A percentile compares a stretch with the other conserved stretches of the same genome.
Conservation (phyloP, 1,140 invertebrate species). For the Drosophila fuyamai region DNA sequence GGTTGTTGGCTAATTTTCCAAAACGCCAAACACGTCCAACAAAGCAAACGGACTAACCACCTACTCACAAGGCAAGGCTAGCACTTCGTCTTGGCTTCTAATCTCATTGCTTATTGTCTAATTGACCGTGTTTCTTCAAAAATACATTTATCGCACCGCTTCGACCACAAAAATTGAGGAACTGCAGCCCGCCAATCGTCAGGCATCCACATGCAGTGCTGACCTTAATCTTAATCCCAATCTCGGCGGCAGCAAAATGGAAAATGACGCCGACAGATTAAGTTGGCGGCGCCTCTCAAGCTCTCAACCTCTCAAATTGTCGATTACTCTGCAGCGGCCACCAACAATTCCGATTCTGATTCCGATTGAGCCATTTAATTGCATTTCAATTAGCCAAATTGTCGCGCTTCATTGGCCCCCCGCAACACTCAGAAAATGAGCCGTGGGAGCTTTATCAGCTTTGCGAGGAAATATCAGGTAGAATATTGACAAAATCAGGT, state of each 20-base stretch:
- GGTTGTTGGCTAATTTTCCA: constrained; percentile 66
- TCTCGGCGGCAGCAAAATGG: constrained; percentile 22
- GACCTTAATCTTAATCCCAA: constrained; percentile 68
- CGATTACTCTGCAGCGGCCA: constrained; percentile 1
- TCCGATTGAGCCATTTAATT: constrained; percentile 65
- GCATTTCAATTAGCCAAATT: constrained; percentile 71
- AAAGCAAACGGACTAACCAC: constrained; percentile 43
- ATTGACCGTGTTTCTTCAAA: constrained; percentile 58
- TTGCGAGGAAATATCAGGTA: background rate
- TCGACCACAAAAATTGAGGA: constrained; percentile 69
- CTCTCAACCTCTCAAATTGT: constrained; percentile 2
- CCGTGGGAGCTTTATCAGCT: constrained; percentile 40
- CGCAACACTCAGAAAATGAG: constrained; percentile 6
- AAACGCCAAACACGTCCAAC: constrained; percentile 49
- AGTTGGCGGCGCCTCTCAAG: constrained; percentile 8
- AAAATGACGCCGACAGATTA: constrained; percentile 3
- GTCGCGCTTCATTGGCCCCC: constrained; percentile 62
- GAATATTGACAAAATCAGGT: background rate
- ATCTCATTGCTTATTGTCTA: constrained; percentile 52
- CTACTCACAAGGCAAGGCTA: constrained; percentile 40
- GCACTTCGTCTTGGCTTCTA: constrained; percentile 16
- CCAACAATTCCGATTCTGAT: constrained; percentile 20
- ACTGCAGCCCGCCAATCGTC: constrained; percentile 18
- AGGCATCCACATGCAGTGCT: constrained; percentile 1
- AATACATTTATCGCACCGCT: constrained; percentile 13